Evolutionary conservation across 2,888 invertebrate species (phyloP).

Genomic region (Pantelozetes paolii): DNA sequence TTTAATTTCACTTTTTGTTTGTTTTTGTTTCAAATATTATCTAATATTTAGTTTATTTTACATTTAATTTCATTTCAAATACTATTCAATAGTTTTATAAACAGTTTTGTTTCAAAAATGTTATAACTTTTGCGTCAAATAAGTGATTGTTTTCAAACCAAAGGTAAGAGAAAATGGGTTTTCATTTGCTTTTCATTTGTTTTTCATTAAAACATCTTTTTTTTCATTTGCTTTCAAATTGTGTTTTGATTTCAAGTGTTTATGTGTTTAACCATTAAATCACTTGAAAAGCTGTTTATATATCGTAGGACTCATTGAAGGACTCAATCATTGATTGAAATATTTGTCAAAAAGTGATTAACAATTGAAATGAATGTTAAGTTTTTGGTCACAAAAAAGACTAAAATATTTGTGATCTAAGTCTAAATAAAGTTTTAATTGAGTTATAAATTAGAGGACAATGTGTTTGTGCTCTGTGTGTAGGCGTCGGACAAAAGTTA

Average conservation of each 20-base stretch:
- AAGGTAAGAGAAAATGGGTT: no score
- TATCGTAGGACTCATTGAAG: conserved; percentile 1
- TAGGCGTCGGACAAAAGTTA: conserved; percentile 14
- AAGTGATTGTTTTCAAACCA: no score
- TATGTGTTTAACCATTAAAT: background rate
- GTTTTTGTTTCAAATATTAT: background rate
- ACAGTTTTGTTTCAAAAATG: no score
- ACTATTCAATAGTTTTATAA: no score
- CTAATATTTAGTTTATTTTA: background rate
- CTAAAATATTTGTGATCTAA: background rate
- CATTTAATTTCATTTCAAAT: no score
- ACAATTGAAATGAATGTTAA: background rate
- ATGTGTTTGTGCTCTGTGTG: background rate
- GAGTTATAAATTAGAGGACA: background rate
- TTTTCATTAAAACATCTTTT: no score
- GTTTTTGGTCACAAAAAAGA: background rate
- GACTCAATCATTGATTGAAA: background rate
- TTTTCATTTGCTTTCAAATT: no score
- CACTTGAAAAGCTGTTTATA: background rate
- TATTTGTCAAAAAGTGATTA: background rate
- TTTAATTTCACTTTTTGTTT: conserved; percentile 1
- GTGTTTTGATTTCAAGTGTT: background rate
- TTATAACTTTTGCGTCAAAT: no score
- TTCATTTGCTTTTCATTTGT: no score
- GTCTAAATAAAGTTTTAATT: no score